phyloP scores from a whole-genome alignment of 2,888 invertebrate species.

The Cremastinae sp. region DNA sequence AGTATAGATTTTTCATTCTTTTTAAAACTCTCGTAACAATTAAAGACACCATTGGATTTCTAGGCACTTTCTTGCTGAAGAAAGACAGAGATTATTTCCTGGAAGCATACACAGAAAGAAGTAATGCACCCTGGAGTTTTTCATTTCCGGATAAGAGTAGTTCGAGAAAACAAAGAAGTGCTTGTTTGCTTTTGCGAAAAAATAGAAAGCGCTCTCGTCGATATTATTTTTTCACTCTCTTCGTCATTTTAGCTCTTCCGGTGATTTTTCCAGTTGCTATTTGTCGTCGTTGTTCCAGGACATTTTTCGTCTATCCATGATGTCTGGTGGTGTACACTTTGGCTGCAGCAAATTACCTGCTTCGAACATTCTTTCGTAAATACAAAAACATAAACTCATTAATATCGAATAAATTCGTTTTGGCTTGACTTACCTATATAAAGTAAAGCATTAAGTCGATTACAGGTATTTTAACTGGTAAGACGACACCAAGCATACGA shows the following conservation, averaged over 20 bases:
- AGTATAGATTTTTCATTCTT: conserved; percentile 3
- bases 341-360: conserved; percentile 78
- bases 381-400: not conserved
- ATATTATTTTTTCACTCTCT: conserved; percentile 25
- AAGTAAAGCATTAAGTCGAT: conserved; percentile 69
- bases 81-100: conserved; percentile 27
- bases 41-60: conserved; percentile 58
- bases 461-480: conserved; percentile 73
- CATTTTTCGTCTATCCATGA: conserved; percentile 62
- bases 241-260: conserved; percentile 35
- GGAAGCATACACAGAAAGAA: conserved; percentile 47
- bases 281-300: conserved; percentile 61
- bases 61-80: conserved; percentile 55
- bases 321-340: conserved; percentile 76
- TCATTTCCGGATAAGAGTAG: not conserved
- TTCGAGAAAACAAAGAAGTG: too few relatives aligned
- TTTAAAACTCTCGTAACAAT: conserved; percentile 31
- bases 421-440: conserved; percentile 70
- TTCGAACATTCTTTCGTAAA: conserved; percentile 25
- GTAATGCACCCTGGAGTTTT: conserved; percentile 29
- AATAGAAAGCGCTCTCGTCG: conserved; percentile 19
- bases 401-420: not conserved
- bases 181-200: not conserved
- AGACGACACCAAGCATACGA: conserved; percentile 71
- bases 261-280: conserved; percentile 24